Percentiles rank a stretch among this genome's conserved stretches.
Conservation (phyloP, 2,888 invertebrate species). For the Parthenolecanium corni region DNA sequence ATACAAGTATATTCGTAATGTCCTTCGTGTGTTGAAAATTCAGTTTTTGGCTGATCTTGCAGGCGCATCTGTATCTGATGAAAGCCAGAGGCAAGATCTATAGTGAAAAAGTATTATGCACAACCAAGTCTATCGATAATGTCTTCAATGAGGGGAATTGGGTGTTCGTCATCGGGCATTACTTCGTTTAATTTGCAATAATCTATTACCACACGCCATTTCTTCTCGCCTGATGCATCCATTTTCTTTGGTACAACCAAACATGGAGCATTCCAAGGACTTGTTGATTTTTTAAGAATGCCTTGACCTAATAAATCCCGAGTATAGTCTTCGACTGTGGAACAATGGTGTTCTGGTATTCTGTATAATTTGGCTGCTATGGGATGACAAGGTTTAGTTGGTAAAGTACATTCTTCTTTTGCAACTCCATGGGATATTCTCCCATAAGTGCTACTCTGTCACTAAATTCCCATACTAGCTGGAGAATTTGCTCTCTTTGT, state of each 20-base stretch:
- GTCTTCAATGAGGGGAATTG: slow-evolving; percentile 19
- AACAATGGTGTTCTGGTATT: neutral
- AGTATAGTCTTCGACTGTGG: neutral
- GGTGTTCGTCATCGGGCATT: slow-evolving; percentile 7
- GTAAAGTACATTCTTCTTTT: neutral
- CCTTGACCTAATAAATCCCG: neutral
- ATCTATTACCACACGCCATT: slow-evolving; percentile 32
- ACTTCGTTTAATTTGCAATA: slow-evolving; percentile 26
- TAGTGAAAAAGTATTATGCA: slow-evolving; percentile 21
- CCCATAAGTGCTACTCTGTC: neutral
- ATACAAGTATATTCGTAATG: slow-evolving; percentile 27
- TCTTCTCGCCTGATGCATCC: slow-evolving; percentile 22
- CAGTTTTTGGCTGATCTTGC: slow-evolving; percentile 16
- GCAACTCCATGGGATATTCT: neutral
- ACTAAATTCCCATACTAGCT: neutral
- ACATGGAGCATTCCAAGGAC: neutral
- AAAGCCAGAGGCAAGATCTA: slow-evolving; percentile 30
- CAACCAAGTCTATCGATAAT: slow-evolving; percentile 17
- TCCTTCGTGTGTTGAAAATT: slow-evolving; percentile 23
- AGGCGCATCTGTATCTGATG: slow-evolving; percentile 27
- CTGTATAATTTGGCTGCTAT: neutral
- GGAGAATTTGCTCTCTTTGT: neutral
- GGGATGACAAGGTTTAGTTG: neutral
- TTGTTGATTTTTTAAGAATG: neutral
- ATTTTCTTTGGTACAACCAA: neutral